Percentiles rank a stretch among this genome's conserved stretches.
Conservation (phyloP, 2,113 vertebrate species). For the Zosterops lateralis region DNA sequence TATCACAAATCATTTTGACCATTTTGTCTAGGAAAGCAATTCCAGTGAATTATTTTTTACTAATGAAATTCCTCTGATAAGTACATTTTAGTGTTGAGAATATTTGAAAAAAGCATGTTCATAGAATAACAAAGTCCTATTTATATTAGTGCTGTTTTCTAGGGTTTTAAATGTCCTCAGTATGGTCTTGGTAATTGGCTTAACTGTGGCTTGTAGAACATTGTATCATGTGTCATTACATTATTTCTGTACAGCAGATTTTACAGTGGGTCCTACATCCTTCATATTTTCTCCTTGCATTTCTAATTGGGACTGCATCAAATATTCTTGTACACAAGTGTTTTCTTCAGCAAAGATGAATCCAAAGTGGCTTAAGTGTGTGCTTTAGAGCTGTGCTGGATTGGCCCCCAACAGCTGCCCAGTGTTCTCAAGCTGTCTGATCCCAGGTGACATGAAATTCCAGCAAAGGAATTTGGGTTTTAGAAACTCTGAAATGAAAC, state of each 20-base stretch:
- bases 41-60: constrained; percentile 16
- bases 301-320: neutral
- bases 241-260: neutral
- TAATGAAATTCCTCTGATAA: constrained; percentile 39
- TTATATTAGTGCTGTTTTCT: neutral
- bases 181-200: neutral
- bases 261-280: neutral
- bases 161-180: neutral
- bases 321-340: neutral
- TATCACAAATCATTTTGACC: neutral
- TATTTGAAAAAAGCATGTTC: neutral
- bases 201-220: neutral
- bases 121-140: neutral
- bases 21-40: neutral
- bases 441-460: neutral
- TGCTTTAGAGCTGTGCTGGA: neutral
- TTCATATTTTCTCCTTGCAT: neutral
- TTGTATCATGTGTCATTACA: neutral
- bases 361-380: neutral
- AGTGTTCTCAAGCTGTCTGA: neutral
- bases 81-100: neutral
- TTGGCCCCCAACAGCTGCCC: neutral
- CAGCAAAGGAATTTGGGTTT: neutral
- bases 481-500: neutral
- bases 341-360: neutral